A percentile compares a stretch with the other conserved stretches of the same genome.
phyloP scores from a whole-genome alignment of 2,888 invertebrate species.

The Lasioglossum zephyrum region DNA sequence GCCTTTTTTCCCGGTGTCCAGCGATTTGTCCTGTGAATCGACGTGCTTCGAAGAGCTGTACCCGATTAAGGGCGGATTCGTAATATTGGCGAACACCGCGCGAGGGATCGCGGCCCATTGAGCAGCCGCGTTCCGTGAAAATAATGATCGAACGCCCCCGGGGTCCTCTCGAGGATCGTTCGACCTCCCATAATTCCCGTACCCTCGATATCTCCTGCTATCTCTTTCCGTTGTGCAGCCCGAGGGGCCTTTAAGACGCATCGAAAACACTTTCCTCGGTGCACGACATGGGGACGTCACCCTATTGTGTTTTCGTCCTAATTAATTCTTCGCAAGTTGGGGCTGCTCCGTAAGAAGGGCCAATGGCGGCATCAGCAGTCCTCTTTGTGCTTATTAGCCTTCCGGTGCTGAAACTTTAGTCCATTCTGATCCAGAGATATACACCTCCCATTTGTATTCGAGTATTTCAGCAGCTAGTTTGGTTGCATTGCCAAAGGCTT shows the following conservation, averaged over 20 bases:
- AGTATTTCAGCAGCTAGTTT: background rate
- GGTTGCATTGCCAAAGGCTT: background rate
- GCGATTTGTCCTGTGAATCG: slow-evolving; percentile 64
- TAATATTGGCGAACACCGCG: slow-evolving; percentile 70
- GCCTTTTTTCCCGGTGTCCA: slow-evolving; percentile 31
- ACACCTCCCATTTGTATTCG: background rate
- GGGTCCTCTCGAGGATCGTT: slow-evolving; percentile 65
- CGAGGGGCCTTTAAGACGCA: slow-evolving; percentile 51
- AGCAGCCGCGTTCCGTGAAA: slow-evolving; percentile 75
- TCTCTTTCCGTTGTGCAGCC: slow-evolving; percentile 40
- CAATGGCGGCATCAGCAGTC: background rate
- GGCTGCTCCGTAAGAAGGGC: background rate
- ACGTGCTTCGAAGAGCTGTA: slow-evolving; percentile 45
- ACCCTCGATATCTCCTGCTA: slow-evolving; percentile 61
- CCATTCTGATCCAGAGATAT: background rate
- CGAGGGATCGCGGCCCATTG: slow-evolving; percentile 75
- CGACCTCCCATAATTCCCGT: slow-evolving; percentile 65
- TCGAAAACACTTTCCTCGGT: slow-evolving; percentile 63
- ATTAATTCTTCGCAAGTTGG: slow-evolving; percentile 46
- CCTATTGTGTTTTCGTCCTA: slow-evolving; percentile 31
- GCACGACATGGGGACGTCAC: slow-evolving; percentile 3
- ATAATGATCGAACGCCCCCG: slow-evolving; percentile 74
- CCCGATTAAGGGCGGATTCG: slow-evolving; percentile 72
- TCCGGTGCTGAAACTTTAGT: background rate
- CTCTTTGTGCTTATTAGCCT: background rate